phyloP scores from a whole-genome alignment of 2,113 vertebrate genomes.

The Balaenoptera acutorostrata region DNA sequence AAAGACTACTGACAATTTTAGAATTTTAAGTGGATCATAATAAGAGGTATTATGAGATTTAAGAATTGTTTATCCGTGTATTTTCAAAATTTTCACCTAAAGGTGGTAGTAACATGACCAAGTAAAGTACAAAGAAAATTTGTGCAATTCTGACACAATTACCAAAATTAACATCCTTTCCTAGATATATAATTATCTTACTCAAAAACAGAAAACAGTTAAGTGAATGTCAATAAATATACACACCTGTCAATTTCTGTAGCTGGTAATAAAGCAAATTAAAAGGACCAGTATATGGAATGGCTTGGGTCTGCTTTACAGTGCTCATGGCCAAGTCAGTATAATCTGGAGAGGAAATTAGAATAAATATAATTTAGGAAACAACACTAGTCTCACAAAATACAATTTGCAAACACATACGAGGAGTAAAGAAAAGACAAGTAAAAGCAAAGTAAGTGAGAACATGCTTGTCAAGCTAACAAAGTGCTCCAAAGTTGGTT shows the following conservation, averaged over 20 bases:
- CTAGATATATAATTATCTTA: background rate
- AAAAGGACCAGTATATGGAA: slow-evolving; percentile 93
- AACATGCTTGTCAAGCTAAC: background rate
- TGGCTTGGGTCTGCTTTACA: slow-evolving; percentile 94
- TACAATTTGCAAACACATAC: background rate
- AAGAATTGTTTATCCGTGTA: background rate
- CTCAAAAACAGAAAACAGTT: background rate
- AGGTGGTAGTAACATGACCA: background rate
- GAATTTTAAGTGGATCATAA: background rate
- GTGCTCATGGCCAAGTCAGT: slow-evolving; percentile 96
- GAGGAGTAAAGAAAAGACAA: background rate
- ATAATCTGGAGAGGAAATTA: slow-evolving; percentile 84
- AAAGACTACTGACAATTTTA: background rate
- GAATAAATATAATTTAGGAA: background rate
- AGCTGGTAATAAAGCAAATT: slow-evolving; percentile 90
- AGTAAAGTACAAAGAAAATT: background rate
- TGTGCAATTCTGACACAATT: background rate
- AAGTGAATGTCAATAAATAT: background rate
- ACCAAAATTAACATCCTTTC: background rate
- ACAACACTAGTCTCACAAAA: background rate
- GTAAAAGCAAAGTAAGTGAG: background rate
- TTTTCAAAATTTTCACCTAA: background rate
- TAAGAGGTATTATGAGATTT: background rate
- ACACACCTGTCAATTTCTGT: slow-evolving; percentile 89
- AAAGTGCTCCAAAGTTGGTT: background rate